Conservation (phyloP, 2,888 invertebrate species). For the Oscheius onirici region DNA sequence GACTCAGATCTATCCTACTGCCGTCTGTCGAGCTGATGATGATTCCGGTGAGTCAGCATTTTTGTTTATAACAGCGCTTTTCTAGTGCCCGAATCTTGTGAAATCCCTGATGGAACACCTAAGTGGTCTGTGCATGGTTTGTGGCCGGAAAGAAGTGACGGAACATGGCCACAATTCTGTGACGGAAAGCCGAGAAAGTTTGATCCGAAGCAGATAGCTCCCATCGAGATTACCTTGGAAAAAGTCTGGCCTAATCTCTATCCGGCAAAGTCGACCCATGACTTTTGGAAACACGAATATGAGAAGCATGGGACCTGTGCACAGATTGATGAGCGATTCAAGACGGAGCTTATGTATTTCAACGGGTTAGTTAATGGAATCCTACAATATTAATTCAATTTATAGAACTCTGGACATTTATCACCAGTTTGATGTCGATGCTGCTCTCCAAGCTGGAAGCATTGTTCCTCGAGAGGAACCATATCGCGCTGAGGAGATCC, state of each 20-base stretch:
- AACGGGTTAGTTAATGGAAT: slow-evolving; percentile 35
- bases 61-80: slow-evolving; percentile 4
- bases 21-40: slow-evolving; percentile 57
- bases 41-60: slow-evolving; percentile 33
- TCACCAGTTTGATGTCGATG: slow-evolving; percentile 8
- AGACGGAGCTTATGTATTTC: slow-evolving; percentile 50
- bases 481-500: neutral
- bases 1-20: slow-evolving; percentile 50
- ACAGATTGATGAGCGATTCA: slow-evolving; percentile 37
- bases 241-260: slow-evolving; percentile 55
- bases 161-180: slow-evolving; percentile 53
- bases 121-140: slow-evolving; percentile 57
- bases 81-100: slow-evolving; percentile 51
- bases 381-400: neutral
- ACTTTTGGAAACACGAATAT: slow-evolving; percentile 60
- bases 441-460: slow-evolving; percentile 8
- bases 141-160: slow-evolving; percentile 54
- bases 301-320: slow-evolving; percentile 61
- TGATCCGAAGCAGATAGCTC: slow-evolving; percentile 39
- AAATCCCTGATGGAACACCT: slow-evolving; percentile 46
- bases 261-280: slow-evolving; percentile 37
- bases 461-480: slow-evolving; percentile 17
- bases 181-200: slow-evolving; percentile 42
- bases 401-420: slow-evolving; percentile 26
- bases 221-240: slow-evolving; percentile 39